A percentile compares a stretch with the other conserved stretches of the same genome.
These are phyloP conservation scores for Eupithecia dodoneata DNA, from an alignment of 2,888 invertebrate genomes.

Conservation along the genomic window DNA sequence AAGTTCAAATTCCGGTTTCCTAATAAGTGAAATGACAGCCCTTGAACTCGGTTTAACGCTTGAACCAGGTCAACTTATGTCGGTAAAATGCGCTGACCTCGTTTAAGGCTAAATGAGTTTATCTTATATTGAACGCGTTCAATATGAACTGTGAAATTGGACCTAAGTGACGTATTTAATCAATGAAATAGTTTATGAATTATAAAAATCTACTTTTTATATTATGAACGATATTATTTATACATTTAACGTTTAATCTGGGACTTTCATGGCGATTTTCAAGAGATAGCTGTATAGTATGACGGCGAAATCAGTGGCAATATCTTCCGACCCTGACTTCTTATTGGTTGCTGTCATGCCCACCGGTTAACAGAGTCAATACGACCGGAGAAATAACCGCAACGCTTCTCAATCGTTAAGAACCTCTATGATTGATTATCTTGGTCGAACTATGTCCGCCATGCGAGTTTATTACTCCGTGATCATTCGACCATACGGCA, in stretches of 20 bases:
- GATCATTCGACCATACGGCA: neutral
- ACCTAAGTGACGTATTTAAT: neutral
- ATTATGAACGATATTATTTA: neutral
- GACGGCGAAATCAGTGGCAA: neutral
- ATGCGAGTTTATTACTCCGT: neutral
- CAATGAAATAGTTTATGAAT: neutral
- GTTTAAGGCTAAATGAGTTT: no score
- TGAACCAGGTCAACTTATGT: no score
- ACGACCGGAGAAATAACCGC: neutral
- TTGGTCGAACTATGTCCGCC: neutral
- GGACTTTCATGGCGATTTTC: neutral
- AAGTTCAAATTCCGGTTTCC: no score
- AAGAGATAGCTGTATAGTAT: neutral
- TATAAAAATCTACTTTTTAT: constrained; percentile 2
- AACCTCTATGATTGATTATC: neutral
- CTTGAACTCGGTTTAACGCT: no score
- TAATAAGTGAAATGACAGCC: no score
- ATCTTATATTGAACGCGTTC: no score
- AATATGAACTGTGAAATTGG: no score
- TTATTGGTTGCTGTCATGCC: neutral
- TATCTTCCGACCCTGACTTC: neutral
- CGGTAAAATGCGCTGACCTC: no score
- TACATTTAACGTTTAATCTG: neutral
- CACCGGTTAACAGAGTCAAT: neutral
- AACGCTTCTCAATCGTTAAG: neutral